phyloP scores from a whole-genome alignment of 2,797 vertebrate species.

The Cephalopachus bancanus region DNA sequence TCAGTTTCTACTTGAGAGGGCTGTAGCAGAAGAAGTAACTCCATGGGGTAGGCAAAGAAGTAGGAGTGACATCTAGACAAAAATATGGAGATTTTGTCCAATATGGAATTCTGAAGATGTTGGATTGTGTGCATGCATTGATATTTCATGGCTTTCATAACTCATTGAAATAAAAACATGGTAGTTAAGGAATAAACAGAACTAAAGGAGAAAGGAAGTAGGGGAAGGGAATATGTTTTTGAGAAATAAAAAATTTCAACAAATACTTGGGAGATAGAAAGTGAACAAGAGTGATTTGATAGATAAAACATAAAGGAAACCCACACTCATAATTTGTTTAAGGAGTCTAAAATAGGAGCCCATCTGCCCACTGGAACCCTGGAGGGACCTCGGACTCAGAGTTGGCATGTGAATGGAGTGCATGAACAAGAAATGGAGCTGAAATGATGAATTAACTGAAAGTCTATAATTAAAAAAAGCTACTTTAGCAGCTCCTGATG shows the following conservation, averaged over 20 bases:
- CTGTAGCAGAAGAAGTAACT: not conserved
- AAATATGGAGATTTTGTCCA: not conserved
- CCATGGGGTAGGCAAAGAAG: not conserved
- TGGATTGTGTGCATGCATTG: not conserved
- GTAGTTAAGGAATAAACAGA: not conserved
- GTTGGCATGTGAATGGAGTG: not conserved
- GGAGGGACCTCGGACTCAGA: not conserved
- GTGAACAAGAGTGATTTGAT: not conserved
- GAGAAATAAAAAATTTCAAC: constrained; percentile 5
- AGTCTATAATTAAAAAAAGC: not conserved
- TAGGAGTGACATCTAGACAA: not conserved
- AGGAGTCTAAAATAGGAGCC: not conserved
- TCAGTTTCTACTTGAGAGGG: not conserved
- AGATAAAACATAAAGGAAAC: not conserved
- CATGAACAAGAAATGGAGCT: not conserved
- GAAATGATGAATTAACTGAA: not conserved
- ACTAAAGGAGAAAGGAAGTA: not conserved
- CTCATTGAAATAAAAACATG: not conserved
- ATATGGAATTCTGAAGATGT: constrained; percentile 2
- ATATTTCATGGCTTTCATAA: not conserved
- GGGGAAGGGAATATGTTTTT: not conserved
- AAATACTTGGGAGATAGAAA: not conserved
- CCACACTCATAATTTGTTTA: not conserved
- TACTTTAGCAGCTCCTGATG: not conserved
- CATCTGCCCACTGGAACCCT: not conserved